Conservation (phyloP, 2,113 vertebrate genomes). For the Felis chaus region DNA sequence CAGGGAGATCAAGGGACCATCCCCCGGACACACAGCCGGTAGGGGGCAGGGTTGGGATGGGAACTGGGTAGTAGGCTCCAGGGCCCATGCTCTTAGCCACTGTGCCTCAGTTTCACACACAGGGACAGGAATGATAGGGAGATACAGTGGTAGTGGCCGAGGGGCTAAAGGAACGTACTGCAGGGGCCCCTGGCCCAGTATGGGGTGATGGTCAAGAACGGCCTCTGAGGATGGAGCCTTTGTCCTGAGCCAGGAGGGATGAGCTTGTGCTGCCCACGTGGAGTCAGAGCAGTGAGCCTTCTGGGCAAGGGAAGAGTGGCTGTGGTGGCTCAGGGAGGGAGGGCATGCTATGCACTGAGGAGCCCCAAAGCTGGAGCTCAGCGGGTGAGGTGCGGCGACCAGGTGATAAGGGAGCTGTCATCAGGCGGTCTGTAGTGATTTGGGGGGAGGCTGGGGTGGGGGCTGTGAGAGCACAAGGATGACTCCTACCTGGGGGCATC, state of each 20-base stretch:
- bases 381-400: too few relatives aligned
- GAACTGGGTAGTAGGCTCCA: background rate
- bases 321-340: background rate
- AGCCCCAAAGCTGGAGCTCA: fast-evolving
- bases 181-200: background rate
- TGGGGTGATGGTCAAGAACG: background rate
- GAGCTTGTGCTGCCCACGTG: background rate
- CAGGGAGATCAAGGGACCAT: background rate
- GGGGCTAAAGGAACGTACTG: background rate
- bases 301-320: background rate
- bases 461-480: background rate
- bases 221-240: background rate
- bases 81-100: background rate
- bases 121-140: background rate
- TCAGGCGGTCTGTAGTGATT: background rate
- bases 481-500: background rate
- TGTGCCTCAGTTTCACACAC: background rate
- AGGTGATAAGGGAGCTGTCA: background rate
- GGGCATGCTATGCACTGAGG: fast-evolving
- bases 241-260: background rate
- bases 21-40: background rate
- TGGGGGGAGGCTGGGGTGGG: background rate
- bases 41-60: background rate
- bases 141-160: too few relatives aligned
- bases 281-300: background rate